These are phyloP conservation scores for Xenopus petersii DNA, from an alignment of 2,797 vertebrate species.

Conservation along the genomic window DNA sequence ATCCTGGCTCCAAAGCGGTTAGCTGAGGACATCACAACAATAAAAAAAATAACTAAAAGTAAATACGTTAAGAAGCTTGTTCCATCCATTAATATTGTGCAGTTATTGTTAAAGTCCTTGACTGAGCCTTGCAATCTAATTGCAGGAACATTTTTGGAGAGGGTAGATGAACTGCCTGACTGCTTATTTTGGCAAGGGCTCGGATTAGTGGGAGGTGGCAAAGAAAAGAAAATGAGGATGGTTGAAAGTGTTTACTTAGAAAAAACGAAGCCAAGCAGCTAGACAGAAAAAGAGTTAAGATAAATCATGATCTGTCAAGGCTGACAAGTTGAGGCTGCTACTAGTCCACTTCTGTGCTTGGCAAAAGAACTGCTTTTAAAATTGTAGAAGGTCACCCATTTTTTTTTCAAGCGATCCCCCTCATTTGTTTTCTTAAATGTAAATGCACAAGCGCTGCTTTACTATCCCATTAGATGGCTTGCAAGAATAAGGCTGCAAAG, in stretches of 20 bases:
- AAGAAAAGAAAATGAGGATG: conserved; percentile 74
- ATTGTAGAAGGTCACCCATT: conserved; percentile 53
- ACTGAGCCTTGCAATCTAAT: conserved; percentile 72
- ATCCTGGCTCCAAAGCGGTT: too few species aligned
- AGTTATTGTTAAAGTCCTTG: conserved; percentile 71
- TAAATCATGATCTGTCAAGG: conserved; percentile 78
- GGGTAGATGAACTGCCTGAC: conserved; percentile 80
- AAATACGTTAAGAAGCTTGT: conserved; percentile 51
- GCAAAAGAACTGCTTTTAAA: conserved; percentile 63
- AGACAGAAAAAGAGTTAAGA: conserved; percentile 71
- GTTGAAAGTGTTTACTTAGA: conserved; percentile 77
- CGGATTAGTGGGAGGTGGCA: conserved; percentile 79
- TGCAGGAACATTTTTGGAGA: conserved; percentile 69
- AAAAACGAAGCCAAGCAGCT: conserved; percentile 76
- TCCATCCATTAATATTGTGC: conserved; percentile 74
- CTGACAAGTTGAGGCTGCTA: conserved; percentile 79
- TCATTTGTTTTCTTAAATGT: conserved; percentile 59
- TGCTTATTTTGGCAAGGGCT: conserved; percentile 74
- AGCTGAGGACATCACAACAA: too few species aligned
- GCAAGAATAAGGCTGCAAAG: conserved; percentile 54
- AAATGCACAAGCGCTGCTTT: conserved; percentile 56
- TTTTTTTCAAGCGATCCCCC: conserved; percentile 46
- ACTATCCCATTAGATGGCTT: conserved; percentile 54
- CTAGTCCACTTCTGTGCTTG: conserved; percentile 75
- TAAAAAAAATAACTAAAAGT: too few species aligned